Evolutionary conservation across 2,888 invertebrate genomes (phyloP).

Genomic region (Dorcus hopei): DNA sequence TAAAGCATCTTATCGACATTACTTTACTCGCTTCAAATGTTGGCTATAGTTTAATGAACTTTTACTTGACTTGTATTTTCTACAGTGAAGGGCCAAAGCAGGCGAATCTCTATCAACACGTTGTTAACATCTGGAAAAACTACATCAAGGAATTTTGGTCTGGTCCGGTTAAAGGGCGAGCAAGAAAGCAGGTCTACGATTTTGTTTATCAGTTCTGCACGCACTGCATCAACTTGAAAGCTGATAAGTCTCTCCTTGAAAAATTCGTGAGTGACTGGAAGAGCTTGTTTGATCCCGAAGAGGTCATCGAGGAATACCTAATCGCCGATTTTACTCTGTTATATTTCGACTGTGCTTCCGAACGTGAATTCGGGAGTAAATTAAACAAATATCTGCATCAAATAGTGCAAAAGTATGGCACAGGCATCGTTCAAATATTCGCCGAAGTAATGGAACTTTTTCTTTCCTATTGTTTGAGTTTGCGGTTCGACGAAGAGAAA

Average conservation of each 20-base stretch:
- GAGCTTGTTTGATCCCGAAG: neutral
- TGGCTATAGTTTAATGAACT: neutral
- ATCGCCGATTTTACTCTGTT: neutral
- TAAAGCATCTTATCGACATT: constrained; percentile 1
- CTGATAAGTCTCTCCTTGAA: neutral
- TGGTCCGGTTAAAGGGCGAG: too few relatives aligned
- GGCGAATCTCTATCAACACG: neutral
- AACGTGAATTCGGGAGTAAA: neutral
- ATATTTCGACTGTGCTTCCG: constrained; percentile 1
- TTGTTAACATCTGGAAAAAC: neutral
- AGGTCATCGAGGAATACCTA: neutral
- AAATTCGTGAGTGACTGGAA: neutral
- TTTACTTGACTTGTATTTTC: constrained; percentile 7
- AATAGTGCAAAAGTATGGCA: neutral
- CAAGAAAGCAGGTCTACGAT: neutral
- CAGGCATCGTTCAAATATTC: neutral
- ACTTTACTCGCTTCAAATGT: neutral
- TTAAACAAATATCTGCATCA: neutral
- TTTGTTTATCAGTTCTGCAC: constrained; percentile 1
- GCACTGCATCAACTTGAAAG: neutral
- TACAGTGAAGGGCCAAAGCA: neutral
- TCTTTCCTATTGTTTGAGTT: neutral
- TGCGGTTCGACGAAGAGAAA: neutral
- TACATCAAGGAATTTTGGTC: neutral
- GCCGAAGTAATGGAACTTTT: neutral